Base-by-base conservation (phyloP, 1,140 invertebrate genomes). In the Sycophila sp. region DNA sequence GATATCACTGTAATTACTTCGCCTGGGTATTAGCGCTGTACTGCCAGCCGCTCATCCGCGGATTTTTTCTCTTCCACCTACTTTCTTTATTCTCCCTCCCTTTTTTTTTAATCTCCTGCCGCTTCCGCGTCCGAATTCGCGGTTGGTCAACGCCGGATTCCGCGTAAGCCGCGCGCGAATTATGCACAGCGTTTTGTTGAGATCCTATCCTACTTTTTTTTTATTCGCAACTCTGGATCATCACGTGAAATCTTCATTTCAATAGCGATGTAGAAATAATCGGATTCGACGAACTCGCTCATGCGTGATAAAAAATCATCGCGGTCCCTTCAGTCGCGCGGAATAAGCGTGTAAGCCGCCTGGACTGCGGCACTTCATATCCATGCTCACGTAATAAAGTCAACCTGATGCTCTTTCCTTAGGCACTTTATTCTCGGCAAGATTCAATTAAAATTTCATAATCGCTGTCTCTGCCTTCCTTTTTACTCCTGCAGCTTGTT, bases 51-150 rank as follows among this genome's bases (percentile, higher is more conserved):
- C 45, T 63, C 38, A 53, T 65, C 62, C 34, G 0, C 1, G 47
- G 45, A 58, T 45, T 45, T 56, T 67, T 58, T n/a, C n/a, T n/a
- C 53, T 34, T 30, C 28, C 7, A 2, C n/a, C n/a, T n/a, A n/a
- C n/a, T n/a, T n/a, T n/a, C n/a, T n/a, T n/a, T n/a, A n/a, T n/a
- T n/a, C n/a, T n/a, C n/a, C n/a, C n/a, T n/a, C n/a, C n/a, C n/a
- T n/a, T n/a, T n/a, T 69, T 72, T 69, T 63, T 53, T 74, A 72
- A 74, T 74, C 59, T 51, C 36, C n/a, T n/a, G n/a, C n/a, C 65
- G 19, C 38, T 53, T 13, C 17, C 1, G 22, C 53, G 19, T 65
- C 38, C 38, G 34, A 65, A 28, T 63, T 26, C 38, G 26, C 28
- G 24, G 28, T 56, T 26, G 15, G 42, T 30, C 53, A 55, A 63